Conservation (phyloP, 2,888 invertebrate genomes). For the Erebia ligea region DNA sequence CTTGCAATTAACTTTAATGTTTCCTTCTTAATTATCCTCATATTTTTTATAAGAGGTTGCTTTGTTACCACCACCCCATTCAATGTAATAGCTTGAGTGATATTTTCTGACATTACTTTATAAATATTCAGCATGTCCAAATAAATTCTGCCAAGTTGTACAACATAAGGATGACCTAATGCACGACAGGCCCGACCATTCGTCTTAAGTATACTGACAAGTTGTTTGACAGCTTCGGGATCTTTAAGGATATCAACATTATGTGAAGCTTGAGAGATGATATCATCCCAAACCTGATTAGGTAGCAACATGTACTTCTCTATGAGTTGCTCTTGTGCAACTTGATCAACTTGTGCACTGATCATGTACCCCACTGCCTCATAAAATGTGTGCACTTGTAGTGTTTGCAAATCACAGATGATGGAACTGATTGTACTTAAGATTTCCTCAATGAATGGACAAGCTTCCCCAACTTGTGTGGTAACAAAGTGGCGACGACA, state of each 20-base stretch:
- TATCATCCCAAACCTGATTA: slow-evolving; percentile 99
- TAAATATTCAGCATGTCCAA: slow-evolving; percentile 99
- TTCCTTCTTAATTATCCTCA: slow-evolving; percentile 99
- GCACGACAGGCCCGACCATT: slow-evolving; percentile 99
- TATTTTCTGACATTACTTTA: slow-evolving; percentile 98
- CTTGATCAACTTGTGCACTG: slow-evolving; percentile 95
- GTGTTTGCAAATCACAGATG: slow-evolving; percentile 99
- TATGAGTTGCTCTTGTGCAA: slow-evolving; percentile 96
- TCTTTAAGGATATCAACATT: slow-evolving; percentile 98
- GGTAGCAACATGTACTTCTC: slow-evolving; percentile 99
- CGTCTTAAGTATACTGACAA: slow-evolving; percentile 98
- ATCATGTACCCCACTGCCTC: slow-evolving; percentile 99
- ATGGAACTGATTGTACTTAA: slow-evolving; percentile 97
- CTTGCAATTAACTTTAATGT: slow-evolving; percentile 97
- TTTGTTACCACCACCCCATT: slow-evolving; percentile 99
- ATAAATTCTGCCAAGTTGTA: slow-evolving; percentile 97
- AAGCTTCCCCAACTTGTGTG: slow-evolving; percentile 96
- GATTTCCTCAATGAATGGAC: slow-evolving; percentile 99
- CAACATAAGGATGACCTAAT: slow-evolving; percentile 97
- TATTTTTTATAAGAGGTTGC: slow-evolving; percentile 98
- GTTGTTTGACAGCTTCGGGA: slow-evolving; percentile 97
- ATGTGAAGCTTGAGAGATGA: slow-evolving; percentile 97
- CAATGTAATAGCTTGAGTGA: slow-evolving; percentile 95
- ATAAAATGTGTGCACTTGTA: slow-evolving; percentile 99
- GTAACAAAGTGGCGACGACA: slow-evolving; percentile 99